These are phyloP conservation scores for Antheraea pernyi DNA, from an alignment of 1,140 invertebrate genomes.

Conservation along the genomic window DNA sequence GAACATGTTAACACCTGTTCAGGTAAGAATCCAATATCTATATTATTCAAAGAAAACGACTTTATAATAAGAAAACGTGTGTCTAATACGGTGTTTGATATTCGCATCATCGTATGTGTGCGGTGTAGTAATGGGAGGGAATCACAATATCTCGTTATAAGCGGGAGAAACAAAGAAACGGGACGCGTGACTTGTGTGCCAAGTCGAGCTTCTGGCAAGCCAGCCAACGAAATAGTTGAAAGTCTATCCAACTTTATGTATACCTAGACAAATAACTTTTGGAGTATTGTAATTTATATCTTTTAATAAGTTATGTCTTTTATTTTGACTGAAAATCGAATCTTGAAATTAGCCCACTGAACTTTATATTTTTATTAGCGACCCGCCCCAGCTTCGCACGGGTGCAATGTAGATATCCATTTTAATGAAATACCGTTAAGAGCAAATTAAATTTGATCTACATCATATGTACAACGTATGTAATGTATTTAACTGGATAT, in stretches of 20 bases:
- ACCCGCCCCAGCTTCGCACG: too few species aligned
- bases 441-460: too few species aligned
- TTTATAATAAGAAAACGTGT: slow-evolving; percentile 71
- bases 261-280: not conserved
- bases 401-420: too few species aligned
- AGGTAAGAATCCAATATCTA: slow-evolving; percentile 35
- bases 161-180: slow-evolving; percentile 70
- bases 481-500: too few species aligned
- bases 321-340: too few species aligned
- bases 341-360: too few species aligned
- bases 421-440: too few species aligned
- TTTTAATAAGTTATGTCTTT: too few species aligned
- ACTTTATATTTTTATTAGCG: too few species aligned
- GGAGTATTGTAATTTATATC: not conserved
- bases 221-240: slow-evolving; percentile 37
- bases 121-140: slow-evolving; percentile 69
- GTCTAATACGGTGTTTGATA: slow-evolving; percentile 67
- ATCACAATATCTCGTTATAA: slow-evolving; percentile 78
- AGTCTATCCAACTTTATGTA: slow-evolving; percentile 30
- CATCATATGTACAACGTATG: too few species aligned
- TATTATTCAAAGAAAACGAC: slow-evolving; percentile 52
- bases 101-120: slow-evolving; percentile 65
- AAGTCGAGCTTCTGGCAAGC: slow-evolving; percentile 15
- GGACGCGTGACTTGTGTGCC: slow-evolving; percentile 61
- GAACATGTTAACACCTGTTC: not conserved